These are phyloP conservation scores for Escarpia spicata DNA, from an alignment of 2,888 invertebrate genomes.

Conservation along the genomic window DNA sequence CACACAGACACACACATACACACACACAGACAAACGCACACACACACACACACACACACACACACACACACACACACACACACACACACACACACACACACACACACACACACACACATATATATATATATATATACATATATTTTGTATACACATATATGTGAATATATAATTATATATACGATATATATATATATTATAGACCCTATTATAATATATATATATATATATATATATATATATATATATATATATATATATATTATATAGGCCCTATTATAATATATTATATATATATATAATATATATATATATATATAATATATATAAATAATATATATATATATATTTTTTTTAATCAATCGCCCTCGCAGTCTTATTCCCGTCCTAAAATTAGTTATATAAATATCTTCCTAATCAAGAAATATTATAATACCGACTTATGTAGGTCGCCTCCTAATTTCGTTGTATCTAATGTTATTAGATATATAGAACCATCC, in stretches of 20 bases:
- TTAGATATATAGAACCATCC: no score
- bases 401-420: no score
- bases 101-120: not conserved
- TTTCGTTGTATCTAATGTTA: no score
- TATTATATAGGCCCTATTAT: not conserved
- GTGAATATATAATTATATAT: no score
- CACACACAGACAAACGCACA: no score
- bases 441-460: no score
- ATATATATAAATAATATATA: constrained; percentile 8
- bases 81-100: no score
- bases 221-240: constrained; percentile 16
- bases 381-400: no score
- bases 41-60: no score
- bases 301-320: not conserved
- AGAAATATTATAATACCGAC: no score
- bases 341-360: not conserved
- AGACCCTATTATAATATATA: not conserved
- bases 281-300: not conserved
- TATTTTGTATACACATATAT: not conserved
- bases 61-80: no score
- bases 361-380: not conserved
- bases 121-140: not conserved
- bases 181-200: not conserved
- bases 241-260: not conserved
- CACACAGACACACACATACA: no score